A percentile compares a stretch with the other conserved stretches of the same genome.
phyloP scores from a whole-genome alignment of 2,113 vertebrate species.

The Oriolus oriolus region DNA sequence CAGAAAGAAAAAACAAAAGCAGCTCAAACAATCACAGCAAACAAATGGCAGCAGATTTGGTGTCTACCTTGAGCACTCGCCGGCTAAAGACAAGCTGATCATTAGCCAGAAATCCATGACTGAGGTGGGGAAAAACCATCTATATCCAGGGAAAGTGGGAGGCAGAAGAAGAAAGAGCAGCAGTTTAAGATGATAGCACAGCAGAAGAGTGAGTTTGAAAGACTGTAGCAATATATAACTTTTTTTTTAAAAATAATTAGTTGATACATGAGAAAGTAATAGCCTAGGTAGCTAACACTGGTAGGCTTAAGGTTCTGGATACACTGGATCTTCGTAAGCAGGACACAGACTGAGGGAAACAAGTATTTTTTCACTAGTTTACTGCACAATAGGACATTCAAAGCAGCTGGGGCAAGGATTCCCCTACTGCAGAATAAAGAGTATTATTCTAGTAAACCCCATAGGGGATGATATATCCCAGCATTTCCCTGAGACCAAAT shows the following conservation, averaged over 20 bases:
- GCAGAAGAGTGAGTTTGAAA: not conserved
- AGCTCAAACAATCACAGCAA: slow-evolving; percentile 35
- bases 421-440: slow-evolving; percentile 7
- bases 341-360: not conserved
- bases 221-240: not conserved
- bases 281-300: not conserved
- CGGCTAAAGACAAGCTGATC: slow-evolving; percentile 83
- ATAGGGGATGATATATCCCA: not conserved
- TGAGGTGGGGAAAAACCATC: slow-evolving; percentile 91
- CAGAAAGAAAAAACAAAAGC: not conserved
- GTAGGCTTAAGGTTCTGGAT: not conserved
- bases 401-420: not conserved
- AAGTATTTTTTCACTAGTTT: not conserved
- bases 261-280: not conserved
- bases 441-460: slow-evolving; percentile 12
- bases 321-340: not conserved
- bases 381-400: not conserved
- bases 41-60: not conserved
- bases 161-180: slow-evolving; percentile 34
- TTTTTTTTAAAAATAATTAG: not conserved
- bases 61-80: slow-evolving; percentile 88
- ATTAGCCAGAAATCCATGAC: slow-evolving; percentile 82
- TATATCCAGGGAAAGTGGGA: slow-evolving; percentile 38
- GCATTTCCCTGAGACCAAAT: not conserved
- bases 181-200: not conserved